Evolutionary conservation across 2,113 vertebrate genomes (phyloP).

Genomic region (Rhea pennata): DNA sequence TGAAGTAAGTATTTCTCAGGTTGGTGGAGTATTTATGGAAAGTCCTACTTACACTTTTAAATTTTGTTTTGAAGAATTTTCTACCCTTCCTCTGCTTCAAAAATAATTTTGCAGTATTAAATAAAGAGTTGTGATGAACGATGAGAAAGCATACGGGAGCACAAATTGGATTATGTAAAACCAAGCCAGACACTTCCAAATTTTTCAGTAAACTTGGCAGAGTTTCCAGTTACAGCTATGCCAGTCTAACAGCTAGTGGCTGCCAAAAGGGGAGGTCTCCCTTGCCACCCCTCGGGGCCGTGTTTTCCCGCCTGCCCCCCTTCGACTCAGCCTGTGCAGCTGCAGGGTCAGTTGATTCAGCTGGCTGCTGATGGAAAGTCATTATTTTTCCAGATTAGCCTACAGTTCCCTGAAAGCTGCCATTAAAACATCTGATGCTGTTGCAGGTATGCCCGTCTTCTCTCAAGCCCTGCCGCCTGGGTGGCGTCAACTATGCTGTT

Average conservation of each 20-base stretch:
- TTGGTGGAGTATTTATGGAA: neutral
- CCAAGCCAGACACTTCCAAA: neutral
- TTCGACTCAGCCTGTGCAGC: neutral
- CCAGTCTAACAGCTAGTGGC: neutral
- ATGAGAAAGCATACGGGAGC: neutral
- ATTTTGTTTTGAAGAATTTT: neutral
- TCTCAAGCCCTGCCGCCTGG: neutral
- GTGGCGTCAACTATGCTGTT: neutral
- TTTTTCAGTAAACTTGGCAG: neutral
- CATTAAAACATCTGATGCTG: conserved; percentile 25
- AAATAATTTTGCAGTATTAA: neutral
- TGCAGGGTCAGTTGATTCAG: conserved; percentile 25
- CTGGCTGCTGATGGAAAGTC: neutral
- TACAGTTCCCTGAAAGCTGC: neutral
- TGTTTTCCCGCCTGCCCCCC: neutral
- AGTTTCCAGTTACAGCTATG: neutral
- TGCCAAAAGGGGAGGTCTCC: neutral
- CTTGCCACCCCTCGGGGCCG: neutral
- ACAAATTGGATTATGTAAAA: neutral
- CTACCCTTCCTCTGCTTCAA: neutral
- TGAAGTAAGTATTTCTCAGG: neutral
- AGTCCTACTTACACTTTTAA: neutral
- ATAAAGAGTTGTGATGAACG: neutral
- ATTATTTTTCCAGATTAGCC: neutral
- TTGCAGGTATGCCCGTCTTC: neutral